Evolutionary conservation across 2,113 vertebrate genomes (phyloP).

Genomic region (Paralichthys olivaceus): DNA sequence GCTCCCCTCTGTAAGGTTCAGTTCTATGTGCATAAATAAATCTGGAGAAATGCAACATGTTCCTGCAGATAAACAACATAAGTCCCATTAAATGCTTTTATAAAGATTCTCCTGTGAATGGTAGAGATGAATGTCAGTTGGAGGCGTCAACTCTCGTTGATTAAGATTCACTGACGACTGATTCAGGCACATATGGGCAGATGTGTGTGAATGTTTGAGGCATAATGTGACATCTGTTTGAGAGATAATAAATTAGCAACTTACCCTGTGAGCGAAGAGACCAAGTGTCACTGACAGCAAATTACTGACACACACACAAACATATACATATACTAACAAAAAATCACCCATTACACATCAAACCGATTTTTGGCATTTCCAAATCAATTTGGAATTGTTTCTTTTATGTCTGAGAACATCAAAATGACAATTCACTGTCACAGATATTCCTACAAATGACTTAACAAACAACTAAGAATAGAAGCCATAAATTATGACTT

Average conservation of each 20-base stretch:
- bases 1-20: not conserved
- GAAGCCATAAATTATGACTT: slow-evolving; percentile 13
- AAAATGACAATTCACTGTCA: slow-evolving; percentile 19
- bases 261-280: slow-evolving; percentile 49
- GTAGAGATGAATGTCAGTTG: slow-evolving; percentile 11
- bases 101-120: not conserved
- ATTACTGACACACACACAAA: slow-evolving; percentile 37
- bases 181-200: slow-evolving; percentile 61
- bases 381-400: not conserved
- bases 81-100: not conserved
- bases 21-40: not conserved
- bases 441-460: slow-evolving; percentile 36
- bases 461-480: slow-evolving; percentile 13
- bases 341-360: not conserved
- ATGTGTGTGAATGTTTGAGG: slow-evolving; percentile 53
- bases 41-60: not conserved
- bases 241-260: slow-evolving; percentile 70
- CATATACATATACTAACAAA: not conserved
- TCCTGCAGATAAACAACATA: not conserved
- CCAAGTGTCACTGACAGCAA: slow-evolving; percentile 71
- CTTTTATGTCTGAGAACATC: not conserved
- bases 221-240: slow-evolving; percentile 71
- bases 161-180: slow-evolving; percentile 35
- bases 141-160: slow-evolving; percentile 4
- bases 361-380: slow-evolving; percentile 5